Percentiles rank a stretch among this genome's conserved stretches.
Evolutionary conservation across 2,797 vertebrate genomes (phyloP).

Genomic region (Sebastes elongatus): DNA sequence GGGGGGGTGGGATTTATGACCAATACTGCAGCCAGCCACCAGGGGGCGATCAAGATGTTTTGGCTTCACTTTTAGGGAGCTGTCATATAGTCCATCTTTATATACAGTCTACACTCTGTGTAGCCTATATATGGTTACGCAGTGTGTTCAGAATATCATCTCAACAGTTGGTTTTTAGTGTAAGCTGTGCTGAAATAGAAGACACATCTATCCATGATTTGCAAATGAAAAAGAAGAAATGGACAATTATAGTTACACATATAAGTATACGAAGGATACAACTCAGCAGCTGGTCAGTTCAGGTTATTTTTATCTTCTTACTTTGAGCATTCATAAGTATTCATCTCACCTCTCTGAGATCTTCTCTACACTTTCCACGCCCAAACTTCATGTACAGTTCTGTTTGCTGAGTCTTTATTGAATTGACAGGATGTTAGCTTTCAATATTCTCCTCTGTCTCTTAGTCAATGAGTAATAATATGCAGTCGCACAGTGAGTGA

Average conservation of each 20-base stretch:
- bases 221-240: not conserved
- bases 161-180: not conserved
- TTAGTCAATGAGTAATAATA: slow-evolving; percentile 25
- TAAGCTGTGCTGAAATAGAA: not conserved
- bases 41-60: no score
- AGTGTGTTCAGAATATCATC: not conserved
- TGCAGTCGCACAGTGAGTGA: slow-evolving; percentile 34
- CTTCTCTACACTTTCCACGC: not conserved
- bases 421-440: slow-evolving; percentile 38
- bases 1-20: no score
- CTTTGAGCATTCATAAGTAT: not conserved
- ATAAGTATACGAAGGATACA: not conserved
- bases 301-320: not conserved
- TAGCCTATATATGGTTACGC: not conserved
- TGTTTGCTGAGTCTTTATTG: slow-evolving; percentile 37
- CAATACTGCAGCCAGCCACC: no score
- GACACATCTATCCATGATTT: not conserved
- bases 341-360: slow-evolving; percentile 13
- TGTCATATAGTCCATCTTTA: no score
- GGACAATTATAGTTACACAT: not conserved
- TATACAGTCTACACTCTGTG: not conserved
- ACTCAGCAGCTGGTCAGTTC: not conserved
- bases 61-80: no score
- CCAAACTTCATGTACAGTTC: not conserved
- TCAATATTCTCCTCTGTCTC: slow-evolving; percentile 38